Percentiles rank a stretch among this genome's conserved stretches.
Evolutionary conservation across 2,113 vertebrate species (phyloP).

Genomic region (Equus quagga): DNA sequence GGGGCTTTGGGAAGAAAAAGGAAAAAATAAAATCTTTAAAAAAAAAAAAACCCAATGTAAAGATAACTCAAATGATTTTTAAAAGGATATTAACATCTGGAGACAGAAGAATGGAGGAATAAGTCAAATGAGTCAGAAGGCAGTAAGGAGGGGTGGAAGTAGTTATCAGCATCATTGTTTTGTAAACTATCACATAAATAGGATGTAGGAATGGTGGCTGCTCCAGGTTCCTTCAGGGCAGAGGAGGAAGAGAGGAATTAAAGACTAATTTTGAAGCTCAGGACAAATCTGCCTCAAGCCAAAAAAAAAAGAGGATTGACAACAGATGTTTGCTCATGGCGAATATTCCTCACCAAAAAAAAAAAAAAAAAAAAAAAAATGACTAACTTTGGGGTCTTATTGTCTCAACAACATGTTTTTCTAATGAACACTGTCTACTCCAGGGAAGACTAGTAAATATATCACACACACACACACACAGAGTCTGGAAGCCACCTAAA

Average conservation of each 20-base stretch:
- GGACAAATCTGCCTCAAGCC: too few species aligned
- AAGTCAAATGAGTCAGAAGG: not conserved
- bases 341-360: too few species aligned
- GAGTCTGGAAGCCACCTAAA: not conserved
- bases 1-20: too few species aligned
- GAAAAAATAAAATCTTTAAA: too few species aligned
- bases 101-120: not conserved
- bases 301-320: not conserved
- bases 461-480: not conserved
- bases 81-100: constrained; percentile 27
- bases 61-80: constrained; percentile 13
- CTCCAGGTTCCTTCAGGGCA: not conserved
- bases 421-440: not conserved
- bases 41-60: not conserved
- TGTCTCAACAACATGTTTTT: not conserved
- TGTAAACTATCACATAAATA: not conserved
- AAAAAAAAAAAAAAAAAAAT: too few species aligned
- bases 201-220: not conserved
- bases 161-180: not conserved
- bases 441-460: not conserved
- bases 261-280: not conserved
- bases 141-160: not conserved
- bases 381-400: not conserved
- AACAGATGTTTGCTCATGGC: too few species aligned
- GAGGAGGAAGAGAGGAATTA: not conserved